Percentiles rank a stretch among this genome's conserved stretches.
Evolutionary conservation across 2,113 vertebrate species (phyloP).

Genomic region (Pandion haliaetus): DNA sequence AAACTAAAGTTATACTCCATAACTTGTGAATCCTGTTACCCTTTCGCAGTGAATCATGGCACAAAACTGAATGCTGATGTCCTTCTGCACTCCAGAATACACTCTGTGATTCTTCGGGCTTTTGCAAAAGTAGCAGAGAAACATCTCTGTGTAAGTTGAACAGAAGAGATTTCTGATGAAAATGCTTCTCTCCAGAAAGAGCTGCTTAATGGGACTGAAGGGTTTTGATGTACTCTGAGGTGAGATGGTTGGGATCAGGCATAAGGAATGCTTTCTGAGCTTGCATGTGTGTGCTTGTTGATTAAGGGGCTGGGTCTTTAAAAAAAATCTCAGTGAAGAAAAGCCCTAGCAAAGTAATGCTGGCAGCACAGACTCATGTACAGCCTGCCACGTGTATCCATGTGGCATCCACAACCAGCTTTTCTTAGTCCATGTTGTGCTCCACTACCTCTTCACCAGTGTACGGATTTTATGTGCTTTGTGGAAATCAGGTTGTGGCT

Average conservation of each 20-base stretch:
- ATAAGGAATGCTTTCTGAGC: neutral
- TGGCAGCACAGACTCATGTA: neutral
- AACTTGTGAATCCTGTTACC: neutral
- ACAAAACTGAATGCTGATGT: neutral
- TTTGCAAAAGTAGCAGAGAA: neutral
- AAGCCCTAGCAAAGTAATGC: neutral
- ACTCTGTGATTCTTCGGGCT: neutral
- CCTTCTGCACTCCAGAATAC: neutral
- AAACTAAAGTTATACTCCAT: neutral
- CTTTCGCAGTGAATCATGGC: neutral
- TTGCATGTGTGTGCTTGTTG: neutral
- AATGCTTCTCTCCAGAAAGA: neutral
- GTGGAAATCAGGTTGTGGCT: neutral
- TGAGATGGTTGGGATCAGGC: neutral
- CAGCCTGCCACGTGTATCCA: neutral
- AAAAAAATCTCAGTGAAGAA: neutral
- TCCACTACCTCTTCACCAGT: neutral
- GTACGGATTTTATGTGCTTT: neutral
- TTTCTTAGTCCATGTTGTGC: neutral
- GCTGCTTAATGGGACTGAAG: neutral
- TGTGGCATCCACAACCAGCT: neutral
- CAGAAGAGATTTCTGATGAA: neutral
- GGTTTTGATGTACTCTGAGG: neutral
- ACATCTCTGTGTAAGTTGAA: neutral
- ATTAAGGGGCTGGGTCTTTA: neutral